Evolutionary conservation across 2,113 vertebrate species (phyloP), one percentile per base, ranked within the genome.

Genomic region (Motacilla tschutschensis): DNA sequence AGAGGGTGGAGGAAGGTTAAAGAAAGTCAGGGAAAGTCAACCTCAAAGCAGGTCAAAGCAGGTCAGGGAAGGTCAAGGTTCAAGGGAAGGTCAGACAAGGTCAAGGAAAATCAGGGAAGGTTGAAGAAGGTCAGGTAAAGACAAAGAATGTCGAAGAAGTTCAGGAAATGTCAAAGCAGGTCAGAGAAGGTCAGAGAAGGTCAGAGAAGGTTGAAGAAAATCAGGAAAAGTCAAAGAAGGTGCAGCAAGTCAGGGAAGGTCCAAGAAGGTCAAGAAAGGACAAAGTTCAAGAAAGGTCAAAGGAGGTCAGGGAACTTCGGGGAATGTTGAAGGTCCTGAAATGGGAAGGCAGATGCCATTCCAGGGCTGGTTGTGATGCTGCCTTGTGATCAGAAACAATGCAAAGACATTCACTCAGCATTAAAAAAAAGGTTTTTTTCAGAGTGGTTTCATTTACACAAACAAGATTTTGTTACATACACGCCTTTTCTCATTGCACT

Each of bases 401-500:
- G 17, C 38, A 38, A 35, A 60, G 17, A 38, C 41, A 65, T n/a
- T 35, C 17, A 38, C 18, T 26, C 40, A 43, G 38, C n/a, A 72
- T 5, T 14, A 53, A 66, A 46, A 6, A 46, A 6, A 51, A 74
- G 7, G 24, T 5, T 2, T 29, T 48, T 65, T 29, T 20, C 69
- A 76, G n/a, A n/a, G 14, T 4, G 54, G 21, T 46, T 80, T 40
- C 29, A 36, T 74, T 17, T 3, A 41, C 28, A 22, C 1, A 1
- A 6, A 15, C 40, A 65, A 20, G 53, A 29, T 44, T 72, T 72
- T 26, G 31, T 35, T 54, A 95, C 97, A 4, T 94, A 98, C 98
- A 95, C 97, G 94, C 66, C 97, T 95, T 54, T 99, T 98, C 94
- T 99, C 99, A 20, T 98, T 99, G 72, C 99, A 99, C 73, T 99